These are phyloP conservation scores for Pelosia muscerda DNA, from an alignment of 2,888 invertebrate genomes.

Conservation along the genomic window DNA sequence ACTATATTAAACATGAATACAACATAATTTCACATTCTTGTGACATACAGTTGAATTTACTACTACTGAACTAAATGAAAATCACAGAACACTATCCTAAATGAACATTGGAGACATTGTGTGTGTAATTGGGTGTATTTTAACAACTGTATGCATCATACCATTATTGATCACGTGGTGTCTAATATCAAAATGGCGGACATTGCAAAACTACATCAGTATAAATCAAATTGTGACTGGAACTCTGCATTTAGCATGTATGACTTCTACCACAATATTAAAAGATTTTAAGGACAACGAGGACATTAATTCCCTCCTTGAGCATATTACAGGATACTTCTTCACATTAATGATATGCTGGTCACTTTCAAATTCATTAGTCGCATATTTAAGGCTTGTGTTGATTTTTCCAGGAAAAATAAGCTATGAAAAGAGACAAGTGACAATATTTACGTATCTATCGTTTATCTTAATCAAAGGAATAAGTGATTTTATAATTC, in stretches of 20 bases:
- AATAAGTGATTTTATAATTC: not conserved
- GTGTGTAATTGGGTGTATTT: not conserved
- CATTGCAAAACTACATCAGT: slow-evolving; percentile 22
- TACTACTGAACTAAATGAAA: not conserved
- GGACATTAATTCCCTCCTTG: not conserved
- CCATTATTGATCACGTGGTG: slow-evolving; percentile 17
- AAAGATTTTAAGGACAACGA: not conserved
- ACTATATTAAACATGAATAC: not conserved
- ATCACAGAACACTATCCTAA: no score
- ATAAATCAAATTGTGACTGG: slow-evolving; percentile 20
- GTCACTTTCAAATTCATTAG: slow-evolving; percentile 29
- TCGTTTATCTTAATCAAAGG: not conserved
- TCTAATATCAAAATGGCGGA: slow-evolving; percentile 23
- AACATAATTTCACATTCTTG: not conserved
- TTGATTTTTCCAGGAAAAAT: slow-evolving; percentile 31
- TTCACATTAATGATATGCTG: slow-evolving; percentile 8
- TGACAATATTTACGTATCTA: slow-evolving; percentile 27
- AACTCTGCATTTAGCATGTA: slow-evolving; percentile 13
- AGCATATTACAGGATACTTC: not conserved
- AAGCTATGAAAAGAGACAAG: slow-evolving; percentile 33
- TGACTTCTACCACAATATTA: not conserved
- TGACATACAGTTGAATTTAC: no score
- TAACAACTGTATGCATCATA: slow-evolving; percentile 14
- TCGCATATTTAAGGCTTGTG: slow-evolving; percentile 40
- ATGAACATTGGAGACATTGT: not conserved